Conservation (phyloP, 2,888 invertebrate species). For the Margaritifera margaritifera region DNA sequence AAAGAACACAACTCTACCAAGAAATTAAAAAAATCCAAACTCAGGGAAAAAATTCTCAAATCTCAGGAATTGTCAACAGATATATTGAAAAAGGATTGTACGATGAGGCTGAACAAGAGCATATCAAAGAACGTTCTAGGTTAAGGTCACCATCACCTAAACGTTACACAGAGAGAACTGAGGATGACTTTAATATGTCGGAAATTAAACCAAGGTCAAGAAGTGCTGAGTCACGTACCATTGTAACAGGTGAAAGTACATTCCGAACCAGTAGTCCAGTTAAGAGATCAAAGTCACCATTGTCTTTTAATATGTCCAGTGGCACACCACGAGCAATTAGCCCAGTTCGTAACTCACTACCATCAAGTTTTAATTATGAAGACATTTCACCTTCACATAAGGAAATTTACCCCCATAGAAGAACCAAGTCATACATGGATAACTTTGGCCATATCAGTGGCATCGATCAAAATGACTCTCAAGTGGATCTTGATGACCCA, state of each 20-base stretch:
- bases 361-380: conserved; percentile 32
- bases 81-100: conserved; percentile 54
- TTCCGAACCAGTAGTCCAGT: no score
- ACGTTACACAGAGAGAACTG: conserved; percentile 4
- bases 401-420: conserved; percentile 62
- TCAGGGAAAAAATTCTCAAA: conserved; percentile 43
- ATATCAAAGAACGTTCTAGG: conserved; percentile 15
- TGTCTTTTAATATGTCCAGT: no score
- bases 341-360: no score
- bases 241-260: no score
- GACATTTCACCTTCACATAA: conserved; percentile 41
- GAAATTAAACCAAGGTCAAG: no score
- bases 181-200: background rate
- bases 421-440: conserved; percentile 42
- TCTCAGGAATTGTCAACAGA: conserved; percentile 47
- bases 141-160: conserved; percentile 32
- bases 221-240: no score
- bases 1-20: conserved; percentile 51
- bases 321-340: no score
- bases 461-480: conserved; percentile 23
- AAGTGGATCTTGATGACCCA: conserved; percentile 43
- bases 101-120: conserved; percentile 45
- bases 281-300: no score
- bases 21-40: conserved; percentile 49
- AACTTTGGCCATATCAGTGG: conserved; percentile 35